Percentiles rank a stretch among this genome's conserved stretches.
phyloP scores from a whole-genome alignment of 2,888 invertebrate species.

The Drosophila parthenogenetica region DNA sequence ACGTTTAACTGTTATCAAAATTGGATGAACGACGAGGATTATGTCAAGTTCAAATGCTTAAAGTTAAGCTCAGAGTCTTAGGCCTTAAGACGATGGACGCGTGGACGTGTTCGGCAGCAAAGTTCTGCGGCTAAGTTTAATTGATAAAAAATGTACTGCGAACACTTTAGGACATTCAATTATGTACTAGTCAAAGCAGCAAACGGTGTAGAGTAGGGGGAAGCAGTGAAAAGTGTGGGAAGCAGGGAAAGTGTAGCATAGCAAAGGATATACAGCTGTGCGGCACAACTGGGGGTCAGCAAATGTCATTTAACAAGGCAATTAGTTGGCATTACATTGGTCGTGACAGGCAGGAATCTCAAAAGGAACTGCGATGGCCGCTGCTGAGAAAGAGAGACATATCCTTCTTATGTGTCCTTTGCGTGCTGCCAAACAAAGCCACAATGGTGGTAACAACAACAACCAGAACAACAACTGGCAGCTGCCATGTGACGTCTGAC shows the following conservation, averaged over 20 bases:
- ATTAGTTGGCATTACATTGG: slow-evolving; percentile 54
- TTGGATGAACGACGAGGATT: no score
- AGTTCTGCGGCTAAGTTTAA: slow-evolving; percentile 8
- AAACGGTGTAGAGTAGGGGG: no score
- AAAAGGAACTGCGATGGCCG: slow-evolving; percentile 39
- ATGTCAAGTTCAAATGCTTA: no score
- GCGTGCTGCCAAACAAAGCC: slow-evolving; percentile 50
- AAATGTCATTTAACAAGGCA: slow-evolving; percentile 63
- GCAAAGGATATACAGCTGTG: slow-evolving; percentile 39
- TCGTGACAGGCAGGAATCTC: slow-evolving; percentile 52
- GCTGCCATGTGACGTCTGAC: slow-evolving; percentile 69
- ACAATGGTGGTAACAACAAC: slow-evolving; percentile 26
- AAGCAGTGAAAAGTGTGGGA: background rate
- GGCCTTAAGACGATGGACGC: background rate
- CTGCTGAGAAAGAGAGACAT: slow-evolving; percentile 26
- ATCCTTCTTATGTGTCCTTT: slow-evolving; percentile 50
- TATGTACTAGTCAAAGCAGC: slow-evolving; percentile 2
- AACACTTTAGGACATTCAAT: slow-evolving; percentile 25
- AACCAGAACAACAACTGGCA: slow-evolving; percentile 50
- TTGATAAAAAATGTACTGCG: slow-evolving; percentile 32
- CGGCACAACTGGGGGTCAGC: slow-evolving; percentile 35
- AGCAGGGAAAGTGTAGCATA: slow-evolving; percentile 11
- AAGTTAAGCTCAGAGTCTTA: background rate
- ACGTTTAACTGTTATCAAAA: no score
- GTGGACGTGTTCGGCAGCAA: no score